These are phyloP conservation scores for Eupithecia exiguata DNA, from an alignment of 2,888 invertebrate species.

Conservation along the genomic window DNA sequence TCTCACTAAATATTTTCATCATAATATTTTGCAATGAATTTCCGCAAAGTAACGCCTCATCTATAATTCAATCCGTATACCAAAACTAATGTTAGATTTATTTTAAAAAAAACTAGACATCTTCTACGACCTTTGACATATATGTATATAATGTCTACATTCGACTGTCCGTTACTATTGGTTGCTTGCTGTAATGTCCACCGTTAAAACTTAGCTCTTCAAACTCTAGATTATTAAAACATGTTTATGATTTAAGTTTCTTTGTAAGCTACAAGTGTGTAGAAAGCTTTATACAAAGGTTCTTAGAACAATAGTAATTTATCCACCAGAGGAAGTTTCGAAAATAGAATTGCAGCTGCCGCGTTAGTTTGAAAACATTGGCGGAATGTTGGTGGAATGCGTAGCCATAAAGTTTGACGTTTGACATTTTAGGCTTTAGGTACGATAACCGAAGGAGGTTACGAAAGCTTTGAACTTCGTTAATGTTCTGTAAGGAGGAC, in stretches of 20 bases:
- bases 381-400: not conserved
- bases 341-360: constrained; percentile 22
- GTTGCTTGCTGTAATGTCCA: not conserved
- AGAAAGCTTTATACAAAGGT: constrained; percentile 23
- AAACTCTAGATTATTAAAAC: not conserved
- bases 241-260: not conserved
- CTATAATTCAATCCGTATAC: not conserved
- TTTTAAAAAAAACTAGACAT: too few species aligned
- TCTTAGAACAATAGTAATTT: constrained; percentile 28
- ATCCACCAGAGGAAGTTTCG: constrained; percentile 21
- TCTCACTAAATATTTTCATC: too few species aligned
- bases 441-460: not conserved
- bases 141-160: too few species aligned
- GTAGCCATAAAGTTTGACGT: constrained; percentile 12
- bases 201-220: not conserved
- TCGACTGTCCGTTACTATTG: too few species aligned
- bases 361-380: constrained; percentile 17
- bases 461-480: not conserved
- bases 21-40: too few species aligned
- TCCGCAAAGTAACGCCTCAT: too few species aligned
- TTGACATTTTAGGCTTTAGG: not conserved
- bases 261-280: not conserved
- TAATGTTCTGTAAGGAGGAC: not conserved
- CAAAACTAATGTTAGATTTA: not conserved
- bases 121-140: too few species aligned